These are phyloP conservation scores for Sardinella longiceps DNA, from an alignment of 2,797 vertebrate genomes.

Conservation along the genomic window DNA sequence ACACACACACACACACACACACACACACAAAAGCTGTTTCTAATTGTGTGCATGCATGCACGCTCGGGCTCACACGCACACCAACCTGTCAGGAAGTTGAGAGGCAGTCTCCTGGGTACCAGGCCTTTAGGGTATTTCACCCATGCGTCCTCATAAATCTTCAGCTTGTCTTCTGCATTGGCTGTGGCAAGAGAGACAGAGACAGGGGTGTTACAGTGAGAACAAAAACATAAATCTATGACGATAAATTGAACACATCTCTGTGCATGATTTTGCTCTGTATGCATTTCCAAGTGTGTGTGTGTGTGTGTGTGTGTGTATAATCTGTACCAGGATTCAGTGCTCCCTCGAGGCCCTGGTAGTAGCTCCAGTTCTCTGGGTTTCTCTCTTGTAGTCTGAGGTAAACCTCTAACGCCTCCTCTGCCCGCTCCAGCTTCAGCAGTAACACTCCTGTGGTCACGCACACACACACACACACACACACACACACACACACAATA, in stretches of 20 bases:
- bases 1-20: neutral
- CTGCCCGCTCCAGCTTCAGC: conserved; percentile 86
- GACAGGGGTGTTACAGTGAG: conserved; percentile 5
- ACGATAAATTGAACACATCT: too few species aligned
- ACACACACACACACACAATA: conserved; percentile 5
- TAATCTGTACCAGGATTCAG: conserved; percentile 85
- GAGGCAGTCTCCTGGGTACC: conserved; percentile 91
- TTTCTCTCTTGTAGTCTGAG: conserved; percentile 91
- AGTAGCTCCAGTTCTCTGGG: conserved; percentile 98
- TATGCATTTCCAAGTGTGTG: neutral
- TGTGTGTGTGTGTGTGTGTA: conserved; percentile 1
- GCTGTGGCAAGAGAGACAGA: conserved; percentile 68
- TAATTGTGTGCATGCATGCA: too few species aligned
- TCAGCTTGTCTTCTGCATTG: conserved; percentile 86
- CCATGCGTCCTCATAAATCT: conserved; percentile 97
- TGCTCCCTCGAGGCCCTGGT: conserved; percentile 92
- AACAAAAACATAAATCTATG: neutral
- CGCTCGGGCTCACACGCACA: neutral
- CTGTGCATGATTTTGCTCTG: neutral
- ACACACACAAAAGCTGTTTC: too few species aligned
- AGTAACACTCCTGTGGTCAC: conserved; percentile 85
- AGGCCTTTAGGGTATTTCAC: conserved; percentile 94
- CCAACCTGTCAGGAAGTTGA: conserved; percentile 92
- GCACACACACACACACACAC: neutral
- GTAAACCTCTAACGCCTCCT: conserved; percentile 92